These are phyloP conservation scores for Eustalomyia histrio DNA, from an alignment of 2,888 invertebrate genomes.

Conservation along the genomic window DNA sequence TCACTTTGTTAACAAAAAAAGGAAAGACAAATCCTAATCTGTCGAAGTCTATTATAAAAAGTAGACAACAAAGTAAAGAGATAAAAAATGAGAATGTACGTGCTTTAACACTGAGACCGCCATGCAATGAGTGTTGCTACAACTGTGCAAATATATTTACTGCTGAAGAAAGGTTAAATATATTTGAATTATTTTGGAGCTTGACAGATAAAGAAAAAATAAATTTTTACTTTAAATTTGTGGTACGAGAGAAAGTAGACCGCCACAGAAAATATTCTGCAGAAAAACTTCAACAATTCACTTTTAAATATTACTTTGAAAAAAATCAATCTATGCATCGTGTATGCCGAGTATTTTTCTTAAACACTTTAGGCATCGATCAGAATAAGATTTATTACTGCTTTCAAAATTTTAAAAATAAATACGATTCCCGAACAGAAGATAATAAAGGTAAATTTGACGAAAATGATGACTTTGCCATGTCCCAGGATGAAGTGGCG, in stretches of 20 bases:
- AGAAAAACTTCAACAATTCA: neutral
- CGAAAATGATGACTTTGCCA: too few relatives aligned
- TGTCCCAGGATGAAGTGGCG: too few relatives aligned
- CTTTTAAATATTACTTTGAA: neutral
- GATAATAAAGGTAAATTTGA: too few relatives aligned
- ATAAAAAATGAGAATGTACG: neutral
- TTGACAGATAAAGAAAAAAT: neutral
- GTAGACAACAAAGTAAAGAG: neutral
- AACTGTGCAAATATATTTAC: neutral
- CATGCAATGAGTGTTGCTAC: neutral
- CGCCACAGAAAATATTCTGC: too few relatives aligned
- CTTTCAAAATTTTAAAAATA: neutral
- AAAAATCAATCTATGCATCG: neutral
- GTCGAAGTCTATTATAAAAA: neutral
- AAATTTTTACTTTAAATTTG: neutral
- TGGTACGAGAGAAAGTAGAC: neutral
- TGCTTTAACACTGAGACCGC: neutral
- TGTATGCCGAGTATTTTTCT: neutral
- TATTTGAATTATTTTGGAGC: neutral
- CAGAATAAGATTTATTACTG: constrained; percentile 4
- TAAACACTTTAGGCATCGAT: neutral
- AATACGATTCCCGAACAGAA: neutral
- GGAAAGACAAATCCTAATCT: neutral
- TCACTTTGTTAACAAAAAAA: too few relatives aligned
- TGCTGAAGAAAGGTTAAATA: neutral